Evolutionary conservation across 2,888 invertebrate genomes (phyloP), one percentile per base, ranked within the genome.

Genomic region (Spodoptera picta): DNA sequence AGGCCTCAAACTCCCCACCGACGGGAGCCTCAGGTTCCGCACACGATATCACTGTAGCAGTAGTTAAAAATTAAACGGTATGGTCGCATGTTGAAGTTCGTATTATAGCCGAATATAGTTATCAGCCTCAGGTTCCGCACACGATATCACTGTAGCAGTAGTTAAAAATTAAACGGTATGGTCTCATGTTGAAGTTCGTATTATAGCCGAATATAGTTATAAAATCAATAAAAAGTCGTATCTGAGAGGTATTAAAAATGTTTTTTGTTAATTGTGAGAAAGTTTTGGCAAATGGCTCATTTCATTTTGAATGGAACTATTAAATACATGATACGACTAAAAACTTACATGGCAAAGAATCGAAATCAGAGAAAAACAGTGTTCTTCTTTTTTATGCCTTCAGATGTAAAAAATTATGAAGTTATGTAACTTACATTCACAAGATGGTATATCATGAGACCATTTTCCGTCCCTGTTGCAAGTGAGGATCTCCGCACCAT

Each of bases 391-490:
- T 19, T 1, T 19, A 19, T 2, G 2, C 19, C 19, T 19, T 19
- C 2, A 19, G 19, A 19, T 19, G 1, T 11, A 4, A 31, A 48
- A 4, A 48, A n/a, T 0, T 2, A 2, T 36, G 2, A 4, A 9
- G 23, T 27, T 3, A 7, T 36, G 23, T 24, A 24, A 88, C 96
- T 96, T 90, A 97, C 97, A 89, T 94, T 98, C 97, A 88, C 98
- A 98, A n/a, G 97, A 95, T 0, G 98, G 98, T 53, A 97, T 96
- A 83, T 97, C 97, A 46, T 97, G 96, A 0, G 97, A 97, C 98
- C 98, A 98, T 86, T 97, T 97, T 11, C 98, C 98, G 73, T 98
- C 98, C 63, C 96, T 95, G 43, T 97, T 97, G 87, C 98, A 98
- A 23, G 95, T 95, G 50, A 98, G 95, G 23, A 95, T 95, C 50